Evolutionary conservation across 2,888 invertebrate genomes (phyloP), one percentile per base, ranked within the genome.

Genomic region (Erynnis tages): DNA sequence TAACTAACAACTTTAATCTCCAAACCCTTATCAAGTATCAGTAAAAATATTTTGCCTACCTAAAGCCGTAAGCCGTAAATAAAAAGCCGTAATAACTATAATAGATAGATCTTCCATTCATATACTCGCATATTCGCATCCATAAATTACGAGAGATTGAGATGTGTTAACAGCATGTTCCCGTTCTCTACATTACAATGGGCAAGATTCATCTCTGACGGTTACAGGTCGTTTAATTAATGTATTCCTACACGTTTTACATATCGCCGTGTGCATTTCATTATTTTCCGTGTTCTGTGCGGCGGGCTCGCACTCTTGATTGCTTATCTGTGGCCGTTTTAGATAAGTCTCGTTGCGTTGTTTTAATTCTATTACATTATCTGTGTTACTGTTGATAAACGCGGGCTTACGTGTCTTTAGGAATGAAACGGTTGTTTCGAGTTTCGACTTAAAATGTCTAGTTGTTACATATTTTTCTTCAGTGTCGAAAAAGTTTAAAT

Each of bases 271-370:
- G 35, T 44, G 19, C 27, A 37, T 52, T 52, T 52, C 35, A 52
- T 52, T 50, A 50, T 50, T 43, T 44, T 44, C 50, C 43, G 43
- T 52, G 43, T 27, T 35, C 50, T 4, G 21, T 19, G 37, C 44
- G 50, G 50, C 44, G 37, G 50, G 44, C 50, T 35, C 44, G 35
- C 35, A 35, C 44, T 52, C 44, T 43, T 44, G 43, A 44, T 44
- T 52, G 37, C 50, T 52, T 52, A 52, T 52, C 50, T 35, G 27
- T 30, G 44, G 44, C 44, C 52, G 52, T 50, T 50, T 50, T 50
- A 50, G 50, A 50, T 50, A 50, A 48, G 34, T 50, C 41, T 43
- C 27, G 16, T 50, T 43, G 50, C 50, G 43, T 50, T 50, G 50
- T 50, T 50, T 50, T 50, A 50, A 50, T 50, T 50, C 27, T 17